These are phyloP conservation scores for Liopterus haemorrhoidalis DNA, from an alignment of 2,888 invertebrate genomes.

Conservation along the genomic window DNA sequence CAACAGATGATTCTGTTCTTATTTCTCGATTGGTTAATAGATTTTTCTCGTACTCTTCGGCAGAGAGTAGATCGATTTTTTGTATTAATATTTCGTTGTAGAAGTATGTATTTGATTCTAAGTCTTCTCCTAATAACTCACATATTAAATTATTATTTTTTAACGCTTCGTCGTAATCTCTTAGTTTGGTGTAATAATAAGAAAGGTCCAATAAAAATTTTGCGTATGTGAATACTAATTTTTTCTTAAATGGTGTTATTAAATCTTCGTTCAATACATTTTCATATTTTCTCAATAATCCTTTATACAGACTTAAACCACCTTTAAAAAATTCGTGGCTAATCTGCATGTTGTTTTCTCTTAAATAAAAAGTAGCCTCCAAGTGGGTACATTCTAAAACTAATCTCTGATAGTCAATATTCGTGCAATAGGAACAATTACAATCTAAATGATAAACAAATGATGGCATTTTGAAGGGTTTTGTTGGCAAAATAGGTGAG, in stretches of 20 bases:
- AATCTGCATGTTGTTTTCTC: conserved; percentile 23
- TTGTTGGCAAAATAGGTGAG: conserved; percentile 31
- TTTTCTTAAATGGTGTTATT: conserved; percentile 19
- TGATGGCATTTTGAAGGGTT: conserved; percentile 31
- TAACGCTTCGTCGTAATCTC: conserved; percentile 27
- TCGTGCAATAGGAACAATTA: conserved; percentile 35
- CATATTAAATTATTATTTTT: conserved; percentile 29
- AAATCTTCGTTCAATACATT: conserved; percentile 18
- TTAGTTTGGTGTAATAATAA: conserved; percentile 27
- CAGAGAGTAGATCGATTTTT: conserved; percentile 27
- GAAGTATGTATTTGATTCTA: conserved; percentile 30
- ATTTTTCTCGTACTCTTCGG: conserved; percentile 3
- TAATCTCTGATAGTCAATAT: conserved; percentile 35
- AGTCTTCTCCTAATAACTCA: conserved; percentile 26
- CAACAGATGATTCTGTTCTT: conserved; percentile 10
- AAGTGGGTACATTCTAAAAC: conserved; percentile 32
- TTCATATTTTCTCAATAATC: conserved; percentile 23
- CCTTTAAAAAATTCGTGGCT: conserved; percentile 29
- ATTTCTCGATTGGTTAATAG: neutral
- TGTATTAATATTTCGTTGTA: conserved; percentile 34
- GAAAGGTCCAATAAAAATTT: conserved; percentile 33
- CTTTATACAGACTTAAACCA: conserved; percentile 30
- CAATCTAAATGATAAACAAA: conserved; percentile 34
- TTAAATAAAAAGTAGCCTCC: conserved; percentile 33
- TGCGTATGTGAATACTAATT: no score